Evolutionary conservation across 2,797 vertebrate species (phyloP).

Genomic region (Schizopygopsis pylzovi): DNA sequence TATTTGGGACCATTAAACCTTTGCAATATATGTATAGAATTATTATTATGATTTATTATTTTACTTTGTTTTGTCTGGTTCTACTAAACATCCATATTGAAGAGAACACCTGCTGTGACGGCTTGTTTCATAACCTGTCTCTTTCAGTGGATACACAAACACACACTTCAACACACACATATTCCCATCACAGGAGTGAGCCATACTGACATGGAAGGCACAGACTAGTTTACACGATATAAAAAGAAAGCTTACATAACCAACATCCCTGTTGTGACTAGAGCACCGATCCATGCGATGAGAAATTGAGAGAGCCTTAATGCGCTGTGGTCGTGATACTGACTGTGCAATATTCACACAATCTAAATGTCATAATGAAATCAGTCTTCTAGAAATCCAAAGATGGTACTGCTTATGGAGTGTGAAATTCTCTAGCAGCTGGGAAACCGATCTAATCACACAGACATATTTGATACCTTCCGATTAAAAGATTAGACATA

Average conservation of each 20-base stretch:
- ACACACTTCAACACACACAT: conserved; percentile 36
- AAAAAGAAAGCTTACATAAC: conserved; percentile 68
- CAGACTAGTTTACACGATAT: conserved; percentile 63
- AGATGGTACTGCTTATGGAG: conserved; percentile 34
- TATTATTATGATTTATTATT: background rate
- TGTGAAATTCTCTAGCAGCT: conserved; percentile 37
- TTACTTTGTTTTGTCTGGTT: background rate
- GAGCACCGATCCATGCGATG: conserved; percentile 55
- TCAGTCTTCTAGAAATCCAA: conserved; percentile 24
- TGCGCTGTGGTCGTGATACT: background rate
- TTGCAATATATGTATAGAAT: background rate
- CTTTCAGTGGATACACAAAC: conserved; percentile 16
- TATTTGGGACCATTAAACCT: background rate
- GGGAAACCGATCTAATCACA: conserved; percentile 35
- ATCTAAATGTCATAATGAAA: conserved; percentile 47
- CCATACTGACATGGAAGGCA: conserved; percentile 36
- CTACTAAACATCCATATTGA: background rate
- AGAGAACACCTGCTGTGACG: background rate
- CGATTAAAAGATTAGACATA: conserved; percentile 38
- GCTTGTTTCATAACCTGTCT: conserved; percentile 32
- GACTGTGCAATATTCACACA: conserved; percentile 20
- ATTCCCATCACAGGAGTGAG: conserved; percentile 42
- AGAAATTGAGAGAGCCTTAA: conserved; percentile 34
- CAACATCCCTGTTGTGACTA: conserved; percentile 67
- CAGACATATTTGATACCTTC: conserved; percentile 27